These are phyloP conservation scores for Hyaena hyaena DNA, from an alignment of 2,113 vertebrate species.

Conservation along the genomic window DNA sequence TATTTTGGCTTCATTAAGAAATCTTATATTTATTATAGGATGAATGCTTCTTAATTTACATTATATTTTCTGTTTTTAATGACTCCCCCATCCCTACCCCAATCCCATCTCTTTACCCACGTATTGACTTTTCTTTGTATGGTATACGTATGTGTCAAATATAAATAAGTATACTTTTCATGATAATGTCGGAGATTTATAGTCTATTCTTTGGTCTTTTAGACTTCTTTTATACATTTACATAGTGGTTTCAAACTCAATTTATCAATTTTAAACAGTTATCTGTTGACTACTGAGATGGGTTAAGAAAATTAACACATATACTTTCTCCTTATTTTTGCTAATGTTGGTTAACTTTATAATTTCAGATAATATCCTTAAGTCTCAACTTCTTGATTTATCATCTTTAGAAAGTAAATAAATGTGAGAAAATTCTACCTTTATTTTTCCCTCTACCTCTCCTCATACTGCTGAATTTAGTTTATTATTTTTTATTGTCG, in stretches of 20 bases:
- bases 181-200: neutral
- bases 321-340: neutral
- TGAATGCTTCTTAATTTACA: neutral
- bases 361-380: neutral
- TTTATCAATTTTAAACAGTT: neutral
- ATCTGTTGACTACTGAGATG: neutral
- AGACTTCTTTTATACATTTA: constrained; percentile 28
- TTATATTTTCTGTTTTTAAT: constrained; percentile 7
- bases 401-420: neutral
- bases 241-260: neutral
- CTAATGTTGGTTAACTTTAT: constrained; percentile 1
- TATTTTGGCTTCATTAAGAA: neutral
- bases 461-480: neutral
- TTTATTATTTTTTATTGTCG: constrained; percentile 21
- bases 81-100: no score
- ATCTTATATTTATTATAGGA: neutral
- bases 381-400: neutral
- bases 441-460: neutral
- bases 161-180: neutral
- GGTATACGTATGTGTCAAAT: neutral
- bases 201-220: neutral
- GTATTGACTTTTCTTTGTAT: neutral
- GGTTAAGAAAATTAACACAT: neutral
- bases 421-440: neutral
- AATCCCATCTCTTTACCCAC: neutral